These are phyloP conservation scores for Scaptomyza caliginosa DNA, from an alignment of 2,888 invertebrate species.

Conservation along the genomic window DNA sequence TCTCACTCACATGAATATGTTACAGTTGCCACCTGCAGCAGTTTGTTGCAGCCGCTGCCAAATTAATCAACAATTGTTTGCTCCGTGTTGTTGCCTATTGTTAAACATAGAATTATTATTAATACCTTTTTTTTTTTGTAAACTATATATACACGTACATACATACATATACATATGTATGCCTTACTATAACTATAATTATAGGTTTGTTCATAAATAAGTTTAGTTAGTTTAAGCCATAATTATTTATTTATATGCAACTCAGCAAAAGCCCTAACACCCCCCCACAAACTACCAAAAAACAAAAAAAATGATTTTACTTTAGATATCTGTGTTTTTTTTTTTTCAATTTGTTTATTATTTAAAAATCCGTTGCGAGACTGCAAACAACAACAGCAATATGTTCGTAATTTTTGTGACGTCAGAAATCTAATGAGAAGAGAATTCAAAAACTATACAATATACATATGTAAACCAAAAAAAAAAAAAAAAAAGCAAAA, in stretches of 20 bases:
- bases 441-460: slow-evolving; percentile 35
- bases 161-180: slow-evolving; percentile 23
- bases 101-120: slow-evolving; percentile 51
- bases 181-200: slow-evolving; percentile 32
- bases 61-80: slow-evolving; percentile 44
- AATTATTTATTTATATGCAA: slow-evolving; percentile 66
- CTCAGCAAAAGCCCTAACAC: slow-evolving; percentile 10
- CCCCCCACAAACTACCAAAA: slow-evolving; percentile 5
- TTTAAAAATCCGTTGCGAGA: slow-evolving; percentile 83
- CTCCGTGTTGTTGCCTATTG: slow-evolving; percentile 78
- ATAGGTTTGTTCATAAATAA: slow-evolving; percentile 32
- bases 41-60: slow-evolving; percentile 39
- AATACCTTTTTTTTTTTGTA: slow-evolving; percentile 16
- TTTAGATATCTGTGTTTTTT: not conserved
- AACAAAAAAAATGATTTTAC: slow-evolving; percentile 8
- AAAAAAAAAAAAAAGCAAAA: too few species aligned
- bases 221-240: slow-evolving; percentile 55
- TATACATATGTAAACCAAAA: too few species aligned
- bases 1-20: slow-evolving; percentile 23
- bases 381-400: slow-evolving; percentile 67
- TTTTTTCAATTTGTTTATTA: slow-evolving; percentile 44
- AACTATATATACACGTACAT: slow-evolving; percentile 13
- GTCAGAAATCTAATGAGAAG: slow-evolving; percentile 81
- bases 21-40: slow-evolving; percentile 47
- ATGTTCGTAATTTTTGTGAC: slow-evolving; percentile 83